phyloP scores from a whole-genome alignment of 2,888 invertebrate species.

The Seira sanloemensis region DNA sequence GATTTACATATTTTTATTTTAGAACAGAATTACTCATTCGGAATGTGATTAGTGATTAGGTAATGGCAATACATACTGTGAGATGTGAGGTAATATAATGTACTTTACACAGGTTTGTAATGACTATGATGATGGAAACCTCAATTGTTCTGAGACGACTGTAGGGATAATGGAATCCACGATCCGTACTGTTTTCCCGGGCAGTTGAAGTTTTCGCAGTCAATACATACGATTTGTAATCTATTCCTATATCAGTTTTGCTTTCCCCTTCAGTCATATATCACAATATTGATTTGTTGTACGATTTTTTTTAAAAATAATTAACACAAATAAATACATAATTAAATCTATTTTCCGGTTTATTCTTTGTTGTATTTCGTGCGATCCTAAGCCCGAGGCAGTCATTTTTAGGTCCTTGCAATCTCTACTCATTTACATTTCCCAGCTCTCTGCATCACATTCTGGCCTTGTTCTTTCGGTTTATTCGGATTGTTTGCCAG shows the following conservation, averaged over 20 bases:
- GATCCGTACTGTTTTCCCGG: background rate
- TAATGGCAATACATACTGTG: no score
- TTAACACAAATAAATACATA: background rate
- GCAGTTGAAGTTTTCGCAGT: background rate
- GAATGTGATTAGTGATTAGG: no score
- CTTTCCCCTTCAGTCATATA: background rate
- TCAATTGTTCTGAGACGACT: no score
- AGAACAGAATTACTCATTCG: no score
- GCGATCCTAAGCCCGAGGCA: background rate
- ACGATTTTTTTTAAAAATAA: background rate
- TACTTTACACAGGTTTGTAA: background rate
- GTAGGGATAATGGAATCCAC: no score
- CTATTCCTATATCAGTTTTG: background rate
- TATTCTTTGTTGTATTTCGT: background rate
- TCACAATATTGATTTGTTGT: background rate
- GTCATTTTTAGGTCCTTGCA: no score
- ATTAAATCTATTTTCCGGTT: background rate
- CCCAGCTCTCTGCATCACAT: background rate
- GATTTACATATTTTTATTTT: no score
- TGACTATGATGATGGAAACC: background rate
- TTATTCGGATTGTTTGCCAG: constrained; percentile 85
- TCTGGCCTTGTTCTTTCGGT: constrained; percentile 76
- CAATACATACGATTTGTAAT: background rate
- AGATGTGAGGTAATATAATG: background rate
- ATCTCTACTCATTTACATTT: background rate